Conservation (phyloP, 1,140 invertebrate species). For the Drosophila quadrilineata region DNA sequence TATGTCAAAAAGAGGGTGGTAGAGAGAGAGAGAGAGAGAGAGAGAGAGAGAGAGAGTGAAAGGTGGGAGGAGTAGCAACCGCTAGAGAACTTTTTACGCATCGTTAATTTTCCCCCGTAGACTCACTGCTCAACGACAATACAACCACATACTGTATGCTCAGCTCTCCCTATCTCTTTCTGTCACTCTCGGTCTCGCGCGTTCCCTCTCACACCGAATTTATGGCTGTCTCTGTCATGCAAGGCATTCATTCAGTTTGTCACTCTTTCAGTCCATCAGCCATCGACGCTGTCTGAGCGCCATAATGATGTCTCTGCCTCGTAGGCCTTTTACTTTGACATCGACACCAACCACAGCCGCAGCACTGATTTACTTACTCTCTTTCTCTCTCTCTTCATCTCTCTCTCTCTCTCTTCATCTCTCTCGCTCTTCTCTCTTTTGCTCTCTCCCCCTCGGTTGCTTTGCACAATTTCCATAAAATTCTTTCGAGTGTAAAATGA, state of each 20-base stretch:
- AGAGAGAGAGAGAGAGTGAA: no score
- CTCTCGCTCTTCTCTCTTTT: constrained; percentile 4
- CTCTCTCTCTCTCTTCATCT: background rate
- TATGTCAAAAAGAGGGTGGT: no score
- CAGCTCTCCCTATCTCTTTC: background rate
- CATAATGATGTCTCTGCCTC: constrained; percentile 72
- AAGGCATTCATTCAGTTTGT: constrained; percentile 23
- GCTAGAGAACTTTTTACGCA: constrained; percentile 76
- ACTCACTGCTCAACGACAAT: constrained; percentile 38
- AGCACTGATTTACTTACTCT: constrained; percentile 62
- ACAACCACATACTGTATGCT: constrained; percentile 1
- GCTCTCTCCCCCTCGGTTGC: background rate
- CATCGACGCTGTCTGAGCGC: constrained; percentile 57
- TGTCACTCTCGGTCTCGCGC: background rate
- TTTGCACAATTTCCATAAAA: constrained; percentile 78
- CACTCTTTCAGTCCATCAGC: constrained; percentile 52
- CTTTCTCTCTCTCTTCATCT: constrained; percentile 5
- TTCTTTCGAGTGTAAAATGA: constrained; percentile 79
- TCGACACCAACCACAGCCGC: constrained; percentile 49
- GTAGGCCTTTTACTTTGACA: constrained; percentile 63
- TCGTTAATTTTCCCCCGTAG: constrained; percentile 73
- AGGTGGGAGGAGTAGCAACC: no score
- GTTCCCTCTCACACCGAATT: constrained; percentile 10
- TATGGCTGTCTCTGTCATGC: background rate
- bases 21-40: no score